Evolutionary conservation across 2,113 vertebrate species (phyloP), one percentile per base, ranked within the genome.

Genomic region (Fulmarus glacialis): DNA sequence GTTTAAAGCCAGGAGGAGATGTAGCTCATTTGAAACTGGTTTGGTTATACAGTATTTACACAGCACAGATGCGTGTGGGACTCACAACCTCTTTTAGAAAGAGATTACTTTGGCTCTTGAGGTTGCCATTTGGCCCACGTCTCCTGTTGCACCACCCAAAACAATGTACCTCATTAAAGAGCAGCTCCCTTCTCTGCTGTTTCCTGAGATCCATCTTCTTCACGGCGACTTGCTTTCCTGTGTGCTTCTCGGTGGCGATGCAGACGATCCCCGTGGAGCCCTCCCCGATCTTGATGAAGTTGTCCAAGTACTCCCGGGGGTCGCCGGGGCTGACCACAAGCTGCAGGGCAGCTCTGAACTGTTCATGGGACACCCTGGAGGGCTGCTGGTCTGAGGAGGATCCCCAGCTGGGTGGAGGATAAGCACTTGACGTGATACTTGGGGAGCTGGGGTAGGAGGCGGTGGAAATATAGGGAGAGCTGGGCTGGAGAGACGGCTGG

Each of bases 201-300:
- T 99, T 99, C 89, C 99, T 98, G 89, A 99, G 99, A 98, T 99
- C 99, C 99, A 99, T 99, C 98, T 99, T 99, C 98, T 99, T 99
- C 87, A 99, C 99, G 0, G 99, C 99, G 1, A 99, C 99, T 97
- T 99, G 99, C 95, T 99, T 99, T 29, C 99, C 99, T 0, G 99
- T 99, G 98, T 99, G 99, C 96, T 99, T 99, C 98, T 99, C 99
- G 0, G 99, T 99, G 93, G 99, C 99, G 8, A 99, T 99, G 98
- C 99, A 99, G 71, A 99, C 99, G 2, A 99, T 99, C 12, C 99
- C 99, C 0, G 99, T 99, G 67, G 99, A 99, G 86, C 99, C 99
- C 98, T 99, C 99, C 21, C 99, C 99, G 0, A 99, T 99, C 98
- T 99, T 99, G 93, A 99, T 99, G 96, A 99, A 99, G 98, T 97